These are phyloP conservation scores for Rotaria magnacalcarata DNA, from an alignment of 2,888 invertebrate genomes.

Conservation along the genomic window DNA sequence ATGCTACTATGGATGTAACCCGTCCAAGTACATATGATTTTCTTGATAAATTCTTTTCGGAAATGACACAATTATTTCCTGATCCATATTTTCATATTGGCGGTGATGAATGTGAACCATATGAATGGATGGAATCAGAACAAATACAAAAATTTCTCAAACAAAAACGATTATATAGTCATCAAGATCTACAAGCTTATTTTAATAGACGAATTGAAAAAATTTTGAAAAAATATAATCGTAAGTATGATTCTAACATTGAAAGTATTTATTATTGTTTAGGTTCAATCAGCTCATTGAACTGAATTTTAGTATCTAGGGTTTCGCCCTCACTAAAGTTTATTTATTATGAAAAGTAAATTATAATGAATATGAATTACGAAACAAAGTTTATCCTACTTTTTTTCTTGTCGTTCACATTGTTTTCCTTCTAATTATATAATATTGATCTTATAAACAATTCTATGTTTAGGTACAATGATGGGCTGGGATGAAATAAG, in stretches of 20 bases:
- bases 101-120: constrained; percentile 44
- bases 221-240: background rate
- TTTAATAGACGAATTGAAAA: constrained; percentile 2
- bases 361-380: too few relatives aligned
- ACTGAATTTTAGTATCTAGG: too few relatives aligned
- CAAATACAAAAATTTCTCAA: background rate
- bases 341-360: too few relatives aligned
- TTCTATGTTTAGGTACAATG: background rate
- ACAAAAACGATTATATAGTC: background rate
- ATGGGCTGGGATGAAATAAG: constrained; percentile 10
- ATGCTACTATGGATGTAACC: constrained; percentile 51
- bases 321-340: too few relatives aligned
- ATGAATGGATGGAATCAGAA: background rate
- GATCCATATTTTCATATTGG: constrained; percentile 46
- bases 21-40: constrained; percentile 51
- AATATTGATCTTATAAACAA: too few relatives aligned
- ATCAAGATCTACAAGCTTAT: constrained; percentile 6
- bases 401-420: too few relatives aligned
- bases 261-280: too few relatives aligned
- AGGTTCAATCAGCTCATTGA: too few relatives aligned
- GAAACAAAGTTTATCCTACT: too few relatives aligned
- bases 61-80: constrained; percentile 49
- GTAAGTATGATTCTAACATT: background rate
- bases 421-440: too few relatives aligned
- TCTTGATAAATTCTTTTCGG: constrained; percentile 51